phyloP scores from a whole-genome alignment of 2,113 vertebrate genomes.

The Hyaena hyaena region DNA sequence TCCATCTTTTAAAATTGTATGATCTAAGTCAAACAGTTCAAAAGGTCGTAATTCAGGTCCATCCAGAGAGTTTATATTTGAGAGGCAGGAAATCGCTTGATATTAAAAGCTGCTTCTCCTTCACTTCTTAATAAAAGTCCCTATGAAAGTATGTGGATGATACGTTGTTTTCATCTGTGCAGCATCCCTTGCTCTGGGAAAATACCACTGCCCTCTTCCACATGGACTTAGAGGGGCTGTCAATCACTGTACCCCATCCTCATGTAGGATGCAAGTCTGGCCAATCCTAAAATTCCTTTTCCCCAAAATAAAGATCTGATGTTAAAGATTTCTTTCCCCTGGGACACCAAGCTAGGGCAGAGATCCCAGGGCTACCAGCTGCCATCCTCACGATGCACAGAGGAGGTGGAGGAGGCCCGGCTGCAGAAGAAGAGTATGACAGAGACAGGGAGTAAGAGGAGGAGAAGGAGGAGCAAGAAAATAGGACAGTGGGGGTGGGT shows the following conservation, averaged over 20 bases:
- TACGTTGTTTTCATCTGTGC: conserved; percentile 22
- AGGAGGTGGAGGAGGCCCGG: neutral
- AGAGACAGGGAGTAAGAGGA: neutral
- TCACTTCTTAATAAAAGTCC: conserved; percentile 44
- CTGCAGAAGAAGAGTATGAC: neutral
- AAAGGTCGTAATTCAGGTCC: neutral
- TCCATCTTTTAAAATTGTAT: conserved; percentile 21
- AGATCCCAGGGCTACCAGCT: neutral
- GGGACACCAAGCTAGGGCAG: neutral
- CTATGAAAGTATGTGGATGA: neutral
- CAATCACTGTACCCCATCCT: neutral
- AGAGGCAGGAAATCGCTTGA: conserved; percentile 48
- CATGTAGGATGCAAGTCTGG: neutral
- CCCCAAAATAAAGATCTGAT: neutral
- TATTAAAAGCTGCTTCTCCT: conserved; percentile 38
- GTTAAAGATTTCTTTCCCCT: neutral
- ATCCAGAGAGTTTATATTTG: neutral
- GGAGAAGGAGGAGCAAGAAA: neutral
- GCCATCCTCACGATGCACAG: neutral
- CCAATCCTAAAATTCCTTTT: neutral
- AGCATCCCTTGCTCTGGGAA: neutral
- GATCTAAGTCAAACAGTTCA: conserved; percentile 16
- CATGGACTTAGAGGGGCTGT: neutral
- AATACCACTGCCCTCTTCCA: neutral
- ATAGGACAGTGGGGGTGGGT: accelerated